Base-by-base conservation (phyloP, 2,888 invertebrate genomes). In the Nemotelus pantherinus region DNA sequence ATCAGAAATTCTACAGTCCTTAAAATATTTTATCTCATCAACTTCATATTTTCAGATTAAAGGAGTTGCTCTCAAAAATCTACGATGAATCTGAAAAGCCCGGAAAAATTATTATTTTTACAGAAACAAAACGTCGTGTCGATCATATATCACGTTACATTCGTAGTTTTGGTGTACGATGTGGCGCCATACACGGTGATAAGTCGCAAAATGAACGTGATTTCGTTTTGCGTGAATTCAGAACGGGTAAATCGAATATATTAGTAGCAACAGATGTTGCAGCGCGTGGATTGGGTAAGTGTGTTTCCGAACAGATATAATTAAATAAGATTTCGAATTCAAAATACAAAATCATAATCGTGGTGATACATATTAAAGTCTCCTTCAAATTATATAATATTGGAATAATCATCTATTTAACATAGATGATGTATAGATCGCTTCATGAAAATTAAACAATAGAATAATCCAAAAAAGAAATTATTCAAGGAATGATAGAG, bases 231-330 rank as follows among this genome's bases (percentile, higher is more conserved):
- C 90, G 92, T 86, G 96, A 96, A 86, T 97, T 97, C 87, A 92
- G 95, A 83, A 92, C 92, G 84, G 95, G 95, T 79, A 92, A 93
- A 85, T 92, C 93, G 76, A 93, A 93, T 80, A 96, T 98, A 84
- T 90, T 98, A 82, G 95, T 98, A 79, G 98, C 98, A 82, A 98
- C 98, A 80, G 98, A 98, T 89, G 98, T 98, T 85, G 98, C 98
- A 82, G 98, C 98, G 76, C 91, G 97, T 85, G 97, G 98, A 85
- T 90, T 98, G 88, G 74, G 74, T 74, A 63, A 74, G 74, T 72
- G n/a, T 3, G 39, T 41, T 63, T 63, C 43, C 41, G 9, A n/a
- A n/a, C 4, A n/a, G 25, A n/a, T 58, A 50, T 50, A 50, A 6
- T 50, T 10, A 10, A 50, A 7, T 50, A 6, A 10, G 6, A 6